Conservation (phyloP, 1,140 invertebrate species). For the Maconellicoccus hirsutus region DNA sequence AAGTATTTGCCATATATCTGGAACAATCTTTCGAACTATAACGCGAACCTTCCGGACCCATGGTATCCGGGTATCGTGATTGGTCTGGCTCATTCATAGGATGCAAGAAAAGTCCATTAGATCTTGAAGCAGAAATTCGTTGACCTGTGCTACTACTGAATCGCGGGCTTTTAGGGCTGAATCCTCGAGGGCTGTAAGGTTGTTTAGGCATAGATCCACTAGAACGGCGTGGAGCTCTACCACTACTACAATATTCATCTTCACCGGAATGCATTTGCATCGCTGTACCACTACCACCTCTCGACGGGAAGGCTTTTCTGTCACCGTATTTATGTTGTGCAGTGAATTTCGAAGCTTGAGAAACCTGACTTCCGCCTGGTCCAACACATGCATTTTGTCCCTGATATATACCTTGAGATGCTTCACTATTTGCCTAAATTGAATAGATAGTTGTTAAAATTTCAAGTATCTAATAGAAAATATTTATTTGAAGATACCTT, state of each 20-base stretch:
- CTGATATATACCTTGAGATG: background rate
- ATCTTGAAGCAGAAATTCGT: background rate
- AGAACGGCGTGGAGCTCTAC: background rate
- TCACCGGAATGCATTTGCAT: background rate
- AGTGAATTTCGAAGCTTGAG: background rate
- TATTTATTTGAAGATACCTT: conserved; percentile 45
- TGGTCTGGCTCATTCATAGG: background rate
- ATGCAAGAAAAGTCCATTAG: background rate
- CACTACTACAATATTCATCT: background rate
- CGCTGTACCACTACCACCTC: background rate
- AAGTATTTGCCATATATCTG: background rate
- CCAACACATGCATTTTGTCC: background rate
- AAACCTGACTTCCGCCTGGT: background rate
- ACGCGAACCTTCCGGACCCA: background rate
- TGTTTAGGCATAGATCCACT: background rate
- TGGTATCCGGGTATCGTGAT: background rate
- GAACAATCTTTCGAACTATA: background rate
- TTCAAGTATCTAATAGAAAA: background rate
- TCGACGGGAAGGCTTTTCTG: background rate
- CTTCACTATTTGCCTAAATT: background rate
- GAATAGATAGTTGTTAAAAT: background rate
- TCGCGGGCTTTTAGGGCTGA: background rate
- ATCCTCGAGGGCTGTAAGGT: background rate
- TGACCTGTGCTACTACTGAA: background rate
- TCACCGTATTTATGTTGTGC: background rate